These are phyloP conservation scores for Hydrozoanthus tunicans DNA, from an alignment of 64 coral and sea anemone species.

Conservation along the genomic window DNA sequence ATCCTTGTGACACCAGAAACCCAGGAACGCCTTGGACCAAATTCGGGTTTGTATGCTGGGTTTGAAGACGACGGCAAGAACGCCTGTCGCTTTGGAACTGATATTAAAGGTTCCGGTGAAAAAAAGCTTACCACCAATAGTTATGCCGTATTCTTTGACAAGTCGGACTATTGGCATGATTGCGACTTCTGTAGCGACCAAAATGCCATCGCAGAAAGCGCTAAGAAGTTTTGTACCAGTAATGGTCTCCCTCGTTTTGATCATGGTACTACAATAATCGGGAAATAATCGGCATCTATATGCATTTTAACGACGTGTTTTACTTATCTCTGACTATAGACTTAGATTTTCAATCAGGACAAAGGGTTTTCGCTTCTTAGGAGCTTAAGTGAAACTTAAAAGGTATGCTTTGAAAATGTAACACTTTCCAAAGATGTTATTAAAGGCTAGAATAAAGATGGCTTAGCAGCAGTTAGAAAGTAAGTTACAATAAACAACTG, in stretches of 20 bases:
- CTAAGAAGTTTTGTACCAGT: slow-evolving; percentile 17
- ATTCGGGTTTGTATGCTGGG: neutral
- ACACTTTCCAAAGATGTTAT: too few species aligned
- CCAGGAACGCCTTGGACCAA: neutral
- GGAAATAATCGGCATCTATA: too few species aligned
- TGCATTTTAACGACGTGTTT: too few species aligned
- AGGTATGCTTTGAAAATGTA: too few species aligned
- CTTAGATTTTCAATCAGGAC: too few species aligned
- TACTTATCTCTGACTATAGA: too few species aligned
- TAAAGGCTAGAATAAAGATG: too few species aligned
- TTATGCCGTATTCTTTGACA: slow-evolving; percentile 16
- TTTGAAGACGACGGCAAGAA: slow-evolving; percentile 3
- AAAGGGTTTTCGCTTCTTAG: too few species aligned
- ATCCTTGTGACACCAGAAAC: slow-evolving; percentile 1
- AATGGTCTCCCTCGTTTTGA: neutral
- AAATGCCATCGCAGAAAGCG: neutral
- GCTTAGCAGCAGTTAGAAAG: too few species aligned
- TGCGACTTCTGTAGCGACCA: slow-evolving; percentile 9
- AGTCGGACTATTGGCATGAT: neutral
- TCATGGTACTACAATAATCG: too few species aligned
- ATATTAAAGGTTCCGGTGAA: neutral
- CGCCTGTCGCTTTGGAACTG: slow-evolving; percentile 9
- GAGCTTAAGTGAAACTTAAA: too few species aligned
- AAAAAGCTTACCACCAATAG: neutral
- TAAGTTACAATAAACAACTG: too few species aligned